Base-by-base conservation (phyloP, 2,797 vertebrate genomes). In the Darevskia mixta region DNA sequence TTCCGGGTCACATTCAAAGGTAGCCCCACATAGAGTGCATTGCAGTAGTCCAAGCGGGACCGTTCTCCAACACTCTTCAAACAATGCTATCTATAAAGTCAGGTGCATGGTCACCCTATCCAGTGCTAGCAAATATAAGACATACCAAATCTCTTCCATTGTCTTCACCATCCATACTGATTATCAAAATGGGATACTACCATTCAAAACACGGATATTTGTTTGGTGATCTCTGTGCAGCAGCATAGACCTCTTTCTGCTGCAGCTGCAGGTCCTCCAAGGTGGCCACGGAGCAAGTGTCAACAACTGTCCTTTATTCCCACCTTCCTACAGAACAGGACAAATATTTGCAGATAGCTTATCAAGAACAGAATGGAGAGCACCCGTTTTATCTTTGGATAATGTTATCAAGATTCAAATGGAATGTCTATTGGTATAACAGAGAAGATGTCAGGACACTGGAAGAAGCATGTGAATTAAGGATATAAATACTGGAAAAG, bases 341-440 rank as follows among this genome's bases (percentile, higher is more conserved):
- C 61, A 82, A 76, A 82, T 82, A 73, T 87, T 87, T 82, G 71
- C 71, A 76, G 38, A 76, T 20, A 87, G 66, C 43, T 83, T 87
- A 76, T 69, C 72, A 41, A 69, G 72, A 87, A 79, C 85, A 79
- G 85, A 77, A 76, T 67, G 64, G 64, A 69, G 86, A 41, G 69
- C 78, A 78, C 18, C 35, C 86, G 17, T 32, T 69, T 83, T 76
- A 83, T 77, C 73, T 77, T 61, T 61, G 41, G 73, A 66, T 66
- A 82, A 18, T 0, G 29, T 15, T 87, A 82, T 77, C 79, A 73
- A 81, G 69, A 82, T 87, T 72, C 18, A 10, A 13, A 76, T 8
- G 20, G 79, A 66, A 49, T 82, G 55, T n/a, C 32, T 38, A 10
- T 76, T 83, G 9, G 25, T 38, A 6, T 49, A n/a, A 77, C 73